A percentile compares a stretch with the other conserved stretches of the same genome.
Conservation (phyloP, 2,113 vertebrate species). For the Lanius collurio region DNA sequence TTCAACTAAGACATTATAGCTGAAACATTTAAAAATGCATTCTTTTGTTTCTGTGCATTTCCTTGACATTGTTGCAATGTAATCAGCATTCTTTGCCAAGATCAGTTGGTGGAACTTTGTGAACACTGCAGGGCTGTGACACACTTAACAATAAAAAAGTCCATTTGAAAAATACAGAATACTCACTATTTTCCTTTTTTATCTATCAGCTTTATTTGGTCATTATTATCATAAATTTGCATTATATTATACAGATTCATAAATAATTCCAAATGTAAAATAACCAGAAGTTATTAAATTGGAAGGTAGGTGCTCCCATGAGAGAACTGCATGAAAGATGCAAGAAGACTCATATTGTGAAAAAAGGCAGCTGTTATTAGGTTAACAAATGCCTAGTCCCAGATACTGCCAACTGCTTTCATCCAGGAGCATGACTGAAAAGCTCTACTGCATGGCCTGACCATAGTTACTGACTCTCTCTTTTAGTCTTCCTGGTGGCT, state of each 20-base stretch:
- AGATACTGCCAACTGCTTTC: neutral
- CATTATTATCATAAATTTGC: neutral
- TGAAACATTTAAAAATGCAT: neutral
- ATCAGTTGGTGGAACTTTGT: neutral
- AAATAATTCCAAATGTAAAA: conserved; percentile 7
- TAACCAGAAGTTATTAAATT: neutral
- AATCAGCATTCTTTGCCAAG: neutral
- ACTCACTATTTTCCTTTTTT: neutral
- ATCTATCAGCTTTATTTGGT: neutral
- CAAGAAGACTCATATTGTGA: neutral
- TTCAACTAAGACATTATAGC: neutral
- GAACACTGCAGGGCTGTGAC: neutral
- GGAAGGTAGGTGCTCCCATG: neutral
- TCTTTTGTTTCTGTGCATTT: neutral
- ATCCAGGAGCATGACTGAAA: neutral
- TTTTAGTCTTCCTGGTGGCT: neutral
- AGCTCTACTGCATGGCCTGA: neutral
- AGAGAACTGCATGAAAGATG: neutral
- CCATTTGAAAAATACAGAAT: neutral
- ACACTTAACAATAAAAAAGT: neutral
- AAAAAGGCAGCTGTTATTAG: neutral
- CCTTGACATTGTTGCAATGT: neutral
- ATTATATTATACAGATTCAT: neutral
- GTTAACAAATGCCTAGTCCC: neutral
- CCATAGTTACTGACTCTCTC: fast-evolving